phyloP scores from a whole-genome alignment of 2,888 invertebrate species.

The Melinopterus prodromus region DNA sequence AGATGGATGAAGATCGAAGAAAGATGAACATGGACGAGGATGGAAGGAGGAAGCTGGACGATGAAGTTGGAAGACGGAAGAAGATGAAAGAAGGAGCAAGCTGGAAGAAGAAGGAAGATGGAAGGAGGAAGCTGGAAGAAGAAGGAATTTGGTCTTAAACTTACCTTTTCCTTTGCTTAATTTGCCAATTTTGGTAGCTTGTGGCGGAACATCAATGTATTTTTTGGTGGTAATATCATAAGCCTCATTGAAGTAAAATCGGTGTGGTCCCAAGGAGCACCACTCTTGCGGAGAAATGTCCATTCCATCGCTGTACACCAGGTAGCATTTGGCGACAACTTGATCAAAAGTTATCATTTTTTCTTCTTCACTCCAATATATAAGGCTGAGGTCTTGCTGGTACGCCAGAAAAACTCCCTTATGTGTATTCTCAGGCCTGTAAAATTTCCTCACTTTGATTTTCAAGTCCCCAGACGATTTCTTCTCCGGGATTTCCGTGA shows the following conservation, averaged over 20 bases:
- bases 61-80: too few species aligned
- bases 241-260: slow-evolving; percentile 78
- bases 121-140: too few species aligned
- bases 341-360: slow-evolving; percentile 66
- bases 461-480: slow-evolving; percentile 66
- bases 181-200: slow-evolving; percentile 66
- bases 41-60: too few species aligned
- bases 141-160: neutral
- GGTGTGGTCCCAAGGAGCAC: slow-evolving; percentile 69
- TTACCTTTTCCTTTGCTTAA: slow-evolving; percentile 70
- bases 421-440: slow-evolving; percentile 79
- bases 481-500: slow-evolving; percentile 66
- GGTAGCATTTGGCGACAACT: slow-evolving; percentile 75
- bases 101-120: too few species aligned
- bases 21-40: too few species aligned
- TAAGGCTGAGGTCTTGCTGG: slow-evolving; percentile 73
- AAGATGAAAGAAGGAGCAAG: too few species aligned
- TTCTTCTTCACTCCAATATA: slow-evolving; percentile 81
- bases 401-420: slow-evolving; percentile 65
- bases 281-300: slow-evolving; percentile 66
- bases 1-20: too few species aligned
- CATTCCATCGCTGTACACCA: slow-evolving; percentile 70
- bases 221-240: slow-evolving; percentile 67
- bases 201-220: slow-evolving; percentile 69
- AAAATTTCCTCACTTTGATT: slow-evolving; percentile 74